phyloP scores from a whole-genome alignment of 53 echinoderm and acorn worm genomes.

The Astropecten irregularis region DNA sequence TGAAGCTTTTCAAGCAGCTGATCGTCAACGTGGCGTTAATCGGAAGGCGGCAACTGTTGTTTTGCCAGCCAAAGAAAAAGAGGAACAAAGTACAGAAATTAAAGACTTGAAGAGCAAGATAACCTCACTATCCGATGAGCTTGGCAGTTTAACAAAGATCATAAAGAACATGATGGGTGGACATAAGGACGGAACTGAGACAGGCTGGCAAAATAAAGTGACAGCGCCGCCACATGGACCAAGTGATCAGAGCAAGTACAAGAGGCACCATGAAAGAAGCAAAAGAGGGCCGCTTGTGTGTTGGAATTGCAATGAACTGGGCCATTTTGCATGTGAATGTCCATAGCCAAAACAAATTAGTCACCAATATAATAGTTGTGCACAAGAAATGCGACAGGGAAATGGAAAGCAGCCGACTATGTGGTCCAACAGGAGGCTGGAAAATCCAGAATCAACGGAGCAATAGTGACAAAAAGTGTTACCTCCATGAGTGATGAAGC shows the following conservation, averaged over 20 bases:
- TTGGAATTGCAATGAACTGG: constrained; percentile 11
- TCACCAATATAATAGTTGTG: neutral
- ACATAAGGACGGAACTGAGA: neutral
- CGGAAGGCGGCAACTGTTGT: neutral
- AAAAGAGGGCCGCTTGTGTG: neutral
- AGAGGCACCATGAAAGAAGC: neutral
- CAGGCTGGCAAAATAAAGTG: neutral
- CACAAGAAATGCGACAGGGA: neutral
- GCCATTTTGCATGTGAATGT: constrained; percentile 15
- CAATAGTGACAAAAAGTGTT: neutral
- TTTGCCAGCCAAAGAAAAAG: neutral
- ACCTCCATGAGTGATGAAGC: neutral
- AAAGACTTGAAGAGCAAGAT: too few relatives aligned
- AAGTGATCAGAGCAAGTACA: neutral
- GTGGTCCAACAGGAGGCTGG: neutral
- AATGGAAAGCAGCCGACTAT: constrained; percentile 14
- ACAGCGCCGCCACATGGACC: neutral
- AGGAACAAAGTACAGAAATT: neutral
- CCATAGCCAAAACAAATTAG: neutral
- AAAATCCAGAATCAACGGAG: neutral
- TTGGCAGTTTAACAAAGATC: neutral
- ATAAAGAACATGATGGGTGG: neutral
- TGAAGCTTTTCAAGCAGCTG: constrained; percentile 53
- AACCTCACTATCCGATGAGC: too few relatives aligned
- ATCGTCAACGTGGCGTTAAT: neutral